A percentile compares a stretch with the other conserved stretches of the same genome.
Conservation (phyloP, 64 coral and sea anemone species). For the Hydrozoanthus tunicans region DNA sequence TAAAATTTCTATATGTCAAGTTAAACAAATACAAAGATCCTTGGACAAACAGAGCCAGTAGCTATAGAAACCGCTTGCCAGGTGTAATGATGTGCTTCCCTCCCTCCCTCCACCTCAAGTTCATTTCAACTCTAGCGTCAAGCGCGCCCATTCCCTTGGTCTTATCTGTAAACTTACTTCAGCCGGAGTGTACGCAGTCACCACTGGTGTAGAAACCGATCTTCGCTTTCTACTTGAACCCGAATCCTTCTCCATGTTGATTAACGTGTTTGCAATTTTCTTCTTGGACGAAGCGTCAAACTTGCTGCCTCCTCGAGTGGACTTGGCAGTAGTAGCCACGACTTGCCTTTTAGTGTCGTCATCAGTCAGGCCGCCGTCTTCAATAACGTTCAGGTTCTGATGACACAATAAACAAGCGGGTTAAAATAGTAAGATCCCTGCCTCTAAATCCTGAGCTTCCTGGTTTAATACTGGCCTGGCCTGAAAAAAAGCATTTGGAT, state of each 20-base stretch:
- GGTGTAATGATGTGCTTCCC: too few relatives aligned
- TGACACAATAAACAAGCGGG: neutral
- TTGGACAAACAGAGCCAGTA: too few relatives aligned
- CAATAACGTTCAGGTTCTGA: neutral
- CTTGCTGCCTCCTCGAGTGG: neutral
- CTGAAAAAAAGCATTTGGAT: neutral
- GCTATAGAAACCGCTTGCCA: too few relatives aligned
- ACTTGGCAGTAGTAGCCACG: neutral
- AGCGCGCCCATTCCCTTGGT: too few relatives aligned
- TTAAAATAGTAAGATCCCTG: neutral
- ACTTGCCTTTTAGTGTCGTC: conserved; percentile 9
- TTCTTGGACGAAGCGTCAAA: neutral
- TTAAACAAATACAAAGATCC: too few relatives aligned
- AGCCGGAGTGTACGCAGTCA: neutral
- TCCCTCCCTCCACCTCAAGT: too few relatives aligned
- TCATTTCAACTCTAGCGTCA: too few relatives aligned
- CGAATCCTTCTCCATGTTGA: neutral
- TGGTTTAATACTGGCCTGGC: too few relatives aligned
- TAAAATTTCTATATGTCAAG: too few relatives aligned
- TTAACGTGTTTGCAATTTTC: neutral
- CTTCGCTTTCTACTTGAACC: neutral
- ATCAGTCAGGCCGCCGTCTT: conserved; percentile 10
- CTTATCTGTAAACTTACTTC: neutral
- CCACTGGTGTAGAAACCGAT: neutral
- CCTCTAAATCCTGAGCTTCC: too few relatives aligned